Evolutionary conservation across 2,113 vertebrate species (phyloP).

Genomic region (Synodontis membranacea): DNA sequence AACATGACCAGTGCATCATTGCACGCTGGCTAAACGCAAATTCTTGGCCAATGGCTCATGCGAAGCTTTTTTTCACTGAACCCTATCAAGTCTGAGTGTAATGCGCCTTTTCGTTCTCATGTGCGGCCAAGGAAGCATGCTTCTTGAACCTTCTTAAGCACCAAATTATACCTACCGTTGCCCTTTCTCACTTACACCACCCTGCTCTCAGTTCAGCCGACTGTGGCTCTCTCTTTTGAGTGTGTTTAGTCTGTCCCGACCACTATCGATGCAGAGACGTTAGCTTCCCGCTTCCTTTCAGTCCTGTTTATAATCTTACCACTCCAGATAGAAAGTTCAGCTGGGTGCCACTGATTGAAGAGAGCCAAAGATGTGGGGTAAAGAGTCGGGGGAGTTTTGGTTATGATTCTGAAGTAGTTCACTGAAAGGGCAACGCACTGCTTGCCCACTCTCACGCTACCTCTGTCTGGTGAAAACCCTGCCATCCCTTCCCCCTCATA

Average conservation of each 20-base stretch:
- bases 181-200: neutral
- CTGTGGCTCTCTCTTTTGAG: conserved; percentile 35
- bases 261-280: conserved; percentile 17
- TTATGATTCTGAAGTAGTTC: conserved; percentile 35
- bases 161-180: neutral
- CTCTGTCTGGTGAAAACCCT: neutral
- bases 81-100: neutral
- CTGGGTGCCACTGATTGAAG: conserved; percentile 39
- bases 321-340: conserved; percentile 48
- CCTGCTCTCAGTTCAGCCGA: neutral
- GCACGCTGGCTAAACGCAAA: neutral
- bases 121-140: neutral
- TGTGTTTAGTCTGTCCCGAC: conserved; percentile 52
- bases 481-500: neutral
- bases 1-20: conserved; percentile 7
- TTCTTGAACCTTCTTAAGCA: neutral
- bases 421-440: conserved; percentile 8
- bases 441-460: conserved; percentile 28
- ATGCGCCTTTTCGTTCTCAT: neutral
- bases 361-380: neutral
- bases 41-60: neutral
- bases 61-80: neutral
- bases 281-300: conserved; percentile 35
- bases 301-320: conserved; percentile 49
- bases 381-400: conserved; percentile 25